Evolutionary conservation across 1,140 invertebrate species (phyloP).

Genomic region (Lordiphosa collinella): DNA sequence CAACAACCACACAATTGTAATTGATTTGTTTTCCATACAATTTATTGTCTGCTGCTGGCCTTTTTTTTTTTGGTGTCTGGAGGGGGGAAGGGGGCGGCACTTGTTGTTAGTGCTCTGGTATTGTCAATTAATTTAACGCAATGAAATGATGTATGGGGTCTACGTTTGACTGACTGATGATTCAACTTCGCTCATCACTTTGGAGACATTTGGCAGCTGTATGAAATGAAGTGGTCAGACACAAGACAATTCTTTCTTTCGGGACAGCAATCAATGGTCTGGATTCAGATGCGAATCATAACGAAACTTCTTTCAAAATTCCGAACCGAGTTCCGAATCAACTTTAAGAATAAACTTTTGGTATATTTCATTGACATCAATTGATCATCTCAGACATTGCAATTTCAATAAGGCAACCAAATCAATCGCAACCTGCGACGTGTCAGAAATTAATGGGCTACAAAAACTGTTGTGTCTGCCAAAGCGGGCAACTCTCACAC

Average conservation of each 20-base stretch:
- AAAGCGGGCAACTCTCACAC: constrained; percentile 1
- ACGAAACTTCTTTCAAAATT: too few relatives aligned
- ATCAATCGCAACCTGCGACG: constrained; percentile 46
- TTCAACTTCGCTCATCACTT: neutral
- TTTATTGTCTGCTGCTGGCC: constrained; percentile 36
- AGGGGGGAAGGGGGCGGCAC: constrained; percentile 11
- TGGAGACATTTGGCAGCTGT: too few relatives aligned
- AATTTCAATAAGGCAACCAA: neutral
- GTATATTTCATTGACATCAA: too few relatives aligned
- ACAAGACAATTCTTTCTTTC: neutral
- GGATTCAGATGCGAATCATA: too few relatives aligned
- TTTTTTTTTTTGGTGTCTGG: constrained; percentile 12
- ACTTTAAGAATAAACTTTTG: too few relatives aligned
- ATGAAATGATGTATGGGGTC: constrained; percentile 38
- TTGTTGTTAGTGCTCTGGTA: constrained; percentile 21
- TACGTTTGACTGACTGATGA: constrained; percentile 10
- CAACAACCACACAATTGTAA: constrained; percentile 43
- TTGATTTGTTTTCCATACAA: constrained; percentile 74
- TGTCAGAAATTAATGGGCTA: constrained; percentile 66
- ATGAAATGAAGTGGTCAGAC: too few relatives aligned
- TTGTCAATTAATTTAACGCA: constrained; percentile 58
- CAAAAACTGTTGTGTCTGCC: constrained; percentile 32
- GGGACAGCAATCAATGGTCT: too few relatives aligned
- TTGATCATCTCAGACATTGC: too few relatives aligned
- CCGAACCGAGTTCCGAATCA: too few relatives aligned